A percentile compares a stretch with the other conserved stretches of the same genome.
Evolutionary conservation across 2,888 invertebrate genomes (phyloP).

Genomic region (Coremacera marginata): DNA sequence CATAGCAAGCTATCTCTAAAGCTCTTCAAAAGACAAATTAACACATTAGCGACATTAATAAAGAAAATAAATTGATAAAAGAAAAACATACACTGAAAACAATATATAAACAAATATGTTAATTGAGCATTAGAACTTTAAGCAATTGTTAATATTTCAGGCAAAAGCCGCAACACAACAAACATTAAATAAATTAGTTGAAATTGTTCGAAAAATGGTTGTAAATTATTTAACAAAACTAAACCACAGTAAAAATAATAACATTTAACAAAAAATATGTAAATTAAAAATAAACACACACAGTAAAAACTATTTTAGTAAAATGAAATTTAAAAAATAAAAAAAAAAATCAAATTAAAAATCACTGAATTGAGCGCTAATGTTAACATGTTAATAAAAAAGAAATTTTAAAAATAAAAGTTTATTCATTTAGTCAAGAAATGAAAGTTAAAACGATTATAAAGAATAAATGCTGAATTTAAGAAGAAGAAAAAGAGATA

Average conservation of each 20-base stretch:
- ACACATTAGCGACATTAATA: background rate
- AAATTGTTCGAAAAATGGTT: constrained; percentile 36
- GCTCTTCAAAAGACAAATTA: background rate
- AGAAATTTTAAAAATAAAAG: constrained; percentile 38
- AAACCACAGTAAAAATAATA: constrained; percentile 46
- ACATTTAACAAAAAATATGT: background rate
- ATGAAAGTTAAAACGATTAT: constrained; percentile 29
- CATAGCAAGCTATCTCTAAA: background rate
- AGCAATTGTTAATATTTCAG: constrained; percentile 40
- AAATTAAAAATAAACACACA: constrained; percentile 12
- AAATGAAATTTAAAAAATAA: constrained; percentile 30
- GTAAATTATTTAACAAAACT: constrained; percentile 19
- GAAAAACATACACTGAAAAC: constrained; percentile 41
- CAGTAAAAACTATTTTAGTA: constrained; percentile 27
- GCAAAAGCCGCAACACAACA: constrained; percentile 44
- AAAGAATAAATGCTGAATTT: constrained; percentile 37
- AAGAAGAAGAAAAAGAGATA: constrained; percentile 20
- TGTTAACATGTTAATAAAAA: constrained; percentile 44
- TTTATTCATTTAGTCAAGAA: constrained; percentile 30
- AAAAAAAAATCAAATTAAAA: constrained; percentile 33
- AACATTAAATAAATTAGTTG: constrained; percentile 27
- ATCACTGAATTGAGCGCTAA: constrained; percentile 44
- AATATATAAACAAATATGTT: constrained; percentile 14
- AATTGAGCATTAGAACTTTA: constrained; percentile 30
- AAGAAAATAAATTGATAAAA: constrained; percentile 33